A percentile compares a stretch with the other conserved stretches of the same genome.
Conservation (phyloP, 1,140 invertebrate species). For the Trichoplusia ni region DNA sequence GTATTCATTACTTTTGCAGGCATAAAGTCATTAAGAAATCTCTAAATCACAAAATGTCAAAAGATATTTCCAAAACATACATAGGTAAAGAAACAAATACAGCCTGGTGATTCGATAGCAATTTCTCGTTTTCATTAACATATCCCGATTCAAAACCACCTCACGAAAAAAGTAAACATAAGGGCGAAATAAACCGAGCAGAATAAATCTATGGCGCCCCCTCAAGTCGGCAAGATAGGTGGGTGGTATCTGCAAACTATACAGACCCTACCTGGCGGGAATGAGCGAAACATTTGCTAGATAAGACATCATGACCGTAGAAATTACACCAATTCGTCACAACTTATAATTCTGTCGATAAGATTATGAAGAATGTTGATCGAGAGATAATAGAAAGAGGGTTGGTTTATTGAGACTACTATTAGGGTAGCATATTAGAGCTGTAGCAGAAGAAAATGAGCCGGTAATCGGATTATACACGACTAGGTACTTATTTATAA, state of each 20-base stretch:
- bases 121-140: slow-evolving; percentile 30
- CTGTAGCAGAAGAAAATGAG: no score
- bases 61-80: background rate
- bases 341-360: background rate
- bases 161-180: slow-evolving; percentile 22
- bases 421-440: no score
- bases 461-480: no score
- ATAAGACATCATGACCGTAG: slow-evolving; percentile 26
- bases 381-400: background rate
- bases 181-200: slow-evolving; percentile 49
- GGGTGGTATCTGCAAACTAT: slow-evolving; percentile 49
- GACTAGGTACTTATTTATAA: no score
- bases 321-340: background rate
- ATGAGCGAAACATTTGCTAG: slow-evolving; percentile 35
- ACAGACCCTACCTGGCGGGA: slow-evolving; percentile 41
- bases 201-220: slow-evolving; percentile 52
- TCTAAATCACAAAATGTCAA: background rate
- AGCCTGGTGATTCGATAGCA: slow-evolving; percentile 29
- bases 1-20: slow-evolving; percentile 19
- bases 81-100: background rate
- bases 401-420: background rate
- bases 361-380: slow-evolving; percentile 9
- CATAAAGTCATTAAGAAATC: slow-evolving; percentile 1
- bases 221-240: slow-evolving; percentile 48
- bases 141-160: slow-evolving; percentile 1